phyloP scores from a whole-genome alignment of 2,797 vertebrate genomes.

The Smutsia gigantea region DNA sequence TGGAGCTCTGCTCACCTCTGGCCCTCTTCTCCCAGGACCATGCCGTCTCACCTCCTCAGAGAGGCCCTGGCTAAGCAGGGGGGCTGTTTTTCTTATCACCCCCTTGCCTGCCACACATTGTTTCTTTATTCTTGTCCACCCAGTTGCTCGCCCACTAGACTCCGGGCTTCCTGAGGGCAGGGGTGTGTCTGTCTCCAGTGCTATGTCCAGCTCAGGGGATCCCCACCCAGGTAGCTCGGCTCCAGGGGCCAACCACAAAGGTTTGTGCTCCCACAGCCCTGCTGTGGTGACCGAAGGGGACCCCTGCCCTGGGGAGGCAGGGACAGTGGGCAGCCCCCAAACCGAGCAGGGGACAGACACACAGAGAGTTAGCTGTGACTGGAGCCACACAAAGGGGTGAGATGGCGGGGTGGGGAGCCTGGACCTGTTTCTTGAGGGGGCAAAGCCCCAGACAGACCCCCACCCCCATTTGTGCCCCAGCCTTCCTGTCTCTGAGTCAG shows the following conservation, averaged over 20 bases:
- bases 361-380: too few relatives aligned
- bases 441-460: neutral
- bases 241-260: too few relatives aligned
- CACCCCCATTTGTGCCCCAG: neutral
- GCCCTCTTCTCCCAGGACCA: neutral
- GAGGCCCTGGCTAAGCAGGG: neutral
- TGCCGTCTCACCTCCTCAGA: neutral
- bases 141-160: neutral
- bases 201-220: neutral
- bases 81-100: neutral
- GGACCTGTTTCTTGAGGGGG: neutral
- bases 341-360: neutral
- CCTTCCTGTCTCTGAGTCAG: neutral
- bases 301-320: neutral
- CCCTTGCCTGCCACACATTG: rapidly evolving
- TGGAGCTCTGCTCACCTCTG: neutral
- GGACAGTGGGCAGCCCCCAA: neutral
- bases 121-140: neutral
- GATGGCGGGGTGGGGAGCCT: neutral
- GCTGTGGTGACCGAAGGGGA: rapidly evolving
- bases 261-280: rapidly evolving
- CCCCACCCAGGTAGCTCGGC: neutral
- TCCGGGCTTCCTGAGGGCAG: neutral
- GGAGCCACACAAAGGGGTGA: neutral
- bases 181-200: too few relatives aligned